Evolutionary conservation across 2,888 invertebrate genomes (phyloP), one percentile per base, ranked within the genome.

Genomic region (Trileptium ribeirensis): DNA sequence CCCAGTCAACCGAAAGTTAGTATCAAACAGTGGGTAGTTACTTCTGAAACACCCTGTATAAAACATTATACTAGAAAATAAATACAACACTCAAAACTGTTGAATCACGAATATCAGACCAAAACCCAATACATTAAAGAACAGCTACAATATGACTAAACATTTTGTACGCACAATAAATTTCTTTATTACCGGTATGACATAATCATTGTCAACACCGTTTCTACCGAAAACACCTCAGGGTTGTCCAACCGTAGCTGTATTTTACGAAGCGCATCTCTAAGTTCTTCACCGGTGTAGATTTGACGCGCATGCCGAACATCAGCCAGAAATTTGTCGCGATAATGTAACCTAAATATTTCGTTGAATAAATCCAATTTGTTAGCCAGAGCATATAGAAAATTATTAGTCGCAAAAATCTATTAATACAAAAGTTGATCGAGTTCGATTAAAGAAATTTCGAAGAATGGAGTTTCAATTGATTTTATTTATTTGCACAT

Each of bases 261-360:
- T 93, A 99, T 95, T 77, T 94, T 94, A 87, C 95, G 93, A 40
- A 99, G 89, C 67, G 94, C 93, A 89, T 90, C 86, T 80, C 80
- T 75, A 67, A 91, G 85, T 86, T 96, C 95, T 79, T 93, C 93
- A 0, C 95, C 95, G 79, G 93, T 93, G 89, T 93, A 93, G 0
- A 92, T 93, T 87, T 98, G 97, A 74, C 96, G 92, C 0, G 95
- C 94, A 90, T 96, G 95, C 36, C 97, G 92, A 67, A 99, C 90
- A 89, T 99, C 99, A 1, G 93, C 92, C 78, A 98, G 91, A 90
- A 99, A 99, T 90, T 97, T 97, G 89, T 99, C 98, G 89, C 97
- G 96, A 91, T 96, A 94, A 87, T 97, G 96, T 0, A 95, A 95
- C 90, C 96, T 96, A n/a, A n/a, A n/a, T n/a, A n/a, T n/a, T n/a